These are phyloP conservation scores for Cercopithecus mona DNA, from an alignment of 2,113 vertebrate species.

Conservation along the genomic window DNA sequence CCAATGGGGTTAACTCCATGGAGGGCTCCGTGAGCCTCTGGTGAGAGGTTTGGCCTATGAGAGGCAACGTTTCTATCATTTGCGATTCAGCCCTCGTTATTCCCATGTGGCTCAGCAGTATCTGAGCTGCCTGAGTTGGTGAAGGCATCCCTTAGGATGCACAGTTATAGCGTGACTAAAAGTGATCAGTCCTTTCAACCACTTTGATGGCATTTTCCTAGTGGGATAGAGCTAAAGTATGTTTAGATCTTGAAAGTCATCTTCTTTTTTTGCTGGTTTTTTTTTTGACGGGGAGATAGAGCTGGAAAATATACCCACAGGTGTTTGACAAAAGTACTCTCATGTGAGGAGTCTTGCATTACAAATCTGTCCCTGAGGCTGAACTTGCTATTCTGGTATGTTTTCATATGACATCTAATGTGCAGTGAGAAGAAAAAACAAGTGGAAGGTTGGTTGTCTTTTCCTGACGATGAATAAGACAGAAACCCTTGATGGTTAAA, in stretches of 20 bases:
- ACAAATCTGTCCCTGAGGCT: not conserved
- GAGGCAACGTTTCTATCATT: not conserved
- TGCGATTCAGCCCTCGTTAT: not conserved
- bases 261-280: not conserved
- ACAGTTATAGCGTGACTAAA: not conserved
- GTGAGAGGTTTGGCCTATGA: not conserved
- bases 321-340: slow-evolving; percentile 25
- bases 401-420: not conserved
- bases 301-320: not conserved
- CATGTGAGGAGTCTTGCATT: slow-evolving; percentile 10
- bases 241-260: not conserved
- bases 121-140: not conserved
- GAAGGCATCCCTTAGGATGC: not conserved
- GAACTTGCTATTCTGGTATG: not conserved
- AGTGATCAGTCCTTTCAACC: slow-evolving; percentile 7
- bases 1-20: not conserved
- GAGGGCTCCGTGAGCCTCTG: not conserved
- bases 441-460: not conserved
- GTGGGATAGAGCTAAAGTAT: not conserved
- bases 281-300: not conserved
- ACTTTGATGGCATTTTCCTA: slow-evolving; percentile 28
- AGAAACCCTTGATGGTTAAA: not conserved
- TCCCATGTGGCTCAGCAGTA: not conserved
- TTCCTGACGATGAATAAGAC: not conserved
- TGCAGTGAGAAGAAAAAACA: not conserved